Base-by-base conservation (phyloP, 2,888 invertebrate species). In the Drosophila subquinaria region DNA sequence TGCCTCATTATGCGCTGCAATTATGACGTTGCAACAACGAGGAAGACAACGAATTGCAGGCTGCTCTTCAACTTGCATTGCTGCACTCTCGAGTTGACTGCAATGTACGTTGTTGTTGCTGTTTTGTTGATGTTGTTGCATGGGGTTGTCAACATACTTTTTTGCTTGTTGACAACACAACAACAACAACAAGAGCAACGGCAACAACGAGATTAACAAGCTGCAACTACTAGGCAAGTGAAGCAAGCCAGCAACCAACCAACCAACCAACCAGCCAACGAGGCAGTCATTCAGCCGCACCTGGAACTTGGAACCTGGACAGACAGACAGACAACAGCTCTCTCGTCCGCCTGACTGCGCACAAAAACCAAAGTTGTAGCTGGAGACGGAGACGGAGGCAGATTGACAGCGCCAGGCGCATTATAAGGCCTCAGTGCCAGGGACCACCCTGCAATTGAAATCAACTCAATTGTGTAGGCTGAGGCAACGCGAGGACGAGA, bases 1-100 rank as follows among this genome's bases (percentile, higher is more conserved):
- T 47, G 88, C 81, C 87, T 90, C 88, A 85, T 86, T 88, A 87
- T 90, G 90, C 82, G 88, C 79, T 82, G 88, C 87, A 85, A 82
- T 82, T 83, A 78, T 85, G 87, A 82, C 76, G 88, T 72, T 80
- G 90, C 82, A 88, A 76, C 83, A 74, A 78, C 75, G 70, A 81
- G 79, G 70, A 71, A 73, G 84, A 67, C 67, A 53, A 72, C 70
- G 84, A 85, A 85, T 80, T 86, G 84, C 86, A 82, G 67, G 69
- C 72, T 79, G 81, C 90, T 78, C 73, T 84, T 88, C 78, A 82
- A 70, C 45, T 63, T 74, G 84, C 84, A 81, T 73, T 51, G 69
- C 73, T 81, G 81, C 73, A 69, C 68, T 81, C 79, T 79, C 82
- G 79, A 79, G 79, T 74, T 81, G 43, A 81, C 80, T 84, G 85